Base-by-base conservation (phyloP, 1,140 invertebrate genomes). In the Drosophila littoralis region DNA sequence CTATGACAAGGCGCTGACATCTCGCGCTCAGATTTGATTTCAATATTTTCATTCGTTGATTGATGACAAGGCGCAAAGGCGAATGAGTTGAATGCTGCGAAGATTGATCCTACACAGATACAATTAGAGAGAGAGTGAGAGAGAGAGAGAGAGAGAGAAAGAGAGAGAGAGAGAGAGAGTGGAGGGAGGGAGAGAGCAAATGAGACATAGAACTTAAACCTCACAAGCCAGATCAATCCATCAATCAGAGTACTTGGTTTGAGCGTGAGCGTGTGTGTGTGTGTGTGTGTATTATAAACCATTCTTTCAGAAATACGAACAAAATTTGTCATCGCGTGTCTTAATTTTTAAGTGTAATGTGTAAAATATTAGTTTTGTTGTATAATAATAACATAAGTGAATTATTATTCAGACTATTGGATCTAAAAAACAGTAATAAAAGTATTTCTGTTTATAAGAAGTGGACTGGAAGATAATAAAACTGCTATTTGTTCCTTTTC, bases 1-100 rank as follows among this genome's bases (percentile, higher is more conserved):
- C 63, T 57, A 12, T 84, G 81, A 84, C 81, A 77, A 77, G 79
- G 81, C 75, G 81, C 69, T 80, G 81, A 84, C 81, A 83, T 72
- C 52, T 52, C 79, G 66, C 57, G 68, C 79, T 79, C 81, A 61
- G 81, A 76, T 83, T 83, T 77, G 81, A 80, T 83, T 83, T 83
- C 81, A 83, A 77, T 81, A 61, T 61, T 63, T 13, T 66, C 75
- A 48, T 50, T 46, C 61, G 76, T 52, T 83, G 80, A 83, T 84
- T 72, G 80, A 83, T 84, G 66, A 59, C 65, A 71, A 65, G 51
- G 48, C 50, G 59, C 17, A 50, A 50, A 67, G 55, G 35, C 65
- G 58, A 74, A 61, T 15, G 65, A 40, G 57, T 48, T 74, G 57
- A 69, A 69, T 15, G 58, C 38, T 13, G 61, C 54, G 59, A 72